A percentile compares a stretch with the other conserved stretches of the same genome.
phyloP scores from a whole-genome alignment of 1,140 invertebrate species.

The Aradophagus sp. region DNA sequence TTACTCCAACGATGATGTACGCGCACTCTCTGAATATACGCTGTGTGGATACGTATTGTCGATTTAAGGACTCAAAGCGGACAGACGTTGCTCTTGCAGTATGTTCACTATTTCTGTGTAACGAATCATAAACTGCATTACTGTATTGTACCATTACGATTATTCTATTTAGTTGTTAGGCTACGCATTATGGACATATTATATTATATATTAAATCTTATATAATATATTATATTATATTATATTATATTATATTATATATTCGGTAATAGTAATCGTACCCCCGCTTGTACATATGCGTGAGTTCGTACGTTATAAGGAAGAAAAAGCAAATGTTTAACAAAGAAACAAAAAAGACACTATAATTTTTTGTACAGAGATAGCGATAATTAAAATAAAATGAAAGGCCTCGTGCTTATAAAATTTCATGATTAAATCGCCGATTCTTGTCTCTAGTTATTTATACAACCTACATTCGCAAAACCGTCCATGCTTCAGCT shows the following conservation, averaged over 20 bases:
- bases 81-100: conserved; percentile 51
- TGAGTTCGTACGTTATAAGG: conserved; percentile 73
- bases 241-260: conserved; percentile 45
- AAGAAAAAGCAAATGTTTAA: conserved; percentile 70
- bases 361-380: conserved; percentile 77
- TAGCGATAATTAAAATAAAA: conserved; percentile 69
- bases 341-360: conserved; percentile 70
- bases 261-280: conserved; percentile 65
- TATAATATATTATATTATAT: conserved; percentile 53
- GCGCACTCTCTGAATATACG: conserved; percentile 52
- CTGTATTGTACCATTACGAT: conserved; percentile 71
- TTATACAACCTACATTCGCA: conserved; percentile 33
- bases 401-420: conserved; percentile 75
- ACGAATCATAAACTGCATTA: conserved; percentile 61
- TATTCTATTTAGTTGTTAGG: conserved; percentile 74
- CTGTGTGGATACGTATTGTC: conserved; percentile 54
- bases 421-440: conserved; percentile 73
- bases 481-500: conserved; percentile 9
- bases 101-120: conserved; percentile 67
- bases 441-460: conserved; percentile 21
- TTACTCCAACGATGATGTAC: conserved; percentile 47
- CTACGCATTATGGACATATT: conserved; percentile 58
- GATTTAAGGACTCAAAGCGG: conserved; percentile 49
- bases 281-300: conserved; percentile 74
- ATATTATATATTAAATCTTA: conserved; percentile 37